phyloP scores from a whole-genome alignment of 2,888 invertebrate genomes.

The Lamproptera curius region DNA sequence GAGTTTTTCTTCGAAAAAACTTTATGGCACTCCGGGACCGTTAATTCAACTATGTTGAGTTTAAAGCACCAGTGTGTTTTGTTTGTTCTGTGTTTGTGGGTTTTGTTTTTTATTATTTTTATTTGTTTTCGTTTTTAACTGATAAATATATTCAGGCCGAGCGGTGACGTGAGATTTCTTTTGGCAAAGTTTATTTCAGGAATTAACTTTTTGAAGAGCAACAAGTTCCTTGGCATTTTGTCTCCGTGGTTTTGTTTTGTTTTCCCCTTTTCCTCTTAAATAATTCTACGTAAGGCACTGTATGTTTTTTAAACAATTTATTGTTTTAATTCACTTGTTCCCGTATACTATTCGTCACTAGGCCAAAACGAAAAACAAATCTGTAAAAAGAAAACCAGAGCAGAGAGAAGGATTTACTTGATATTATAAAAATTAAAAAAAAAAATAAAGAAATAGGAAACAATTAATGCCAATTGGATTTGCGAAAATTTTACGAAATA shows the following conservation, averaged over 20 bases:
- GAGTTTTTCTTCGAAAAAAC: constrained; percentile 53
- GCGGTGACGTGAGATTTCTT: constrained; percentile 66
- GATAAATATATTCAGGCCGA: constrained; percentile 67
- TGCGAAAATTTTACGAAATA: constrained; percentile 6
- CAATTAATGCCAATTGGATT: constrained; percentile 18
- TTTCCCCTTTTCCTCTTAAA: constrained; percentile 51
- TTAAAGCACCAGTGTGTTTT: constrained; percentile 41
- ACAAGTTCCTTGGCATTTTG: constrained; percentile 75
- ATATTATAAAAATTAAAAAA: constrained; percentile 31
- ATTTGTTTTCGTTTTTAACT: constrained; percentile 53
- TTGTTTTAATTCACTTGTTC: constrained; percentile 56
- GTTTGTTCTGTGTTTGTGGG: not conserved
- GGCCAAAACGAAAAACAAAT: constrained; percentile 46
- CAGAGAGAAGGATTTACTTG: constrained; percentile 59
- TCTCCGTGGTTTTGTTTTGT: constrained; percentile 60
- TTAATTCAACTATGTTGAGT: constrained; percentile 63
- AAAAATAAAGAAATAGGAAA: constrained; percentile 21
- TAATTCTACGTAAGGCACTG: constrained; percentile 68
- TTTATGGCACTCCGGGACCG: constrained; percentile 57
- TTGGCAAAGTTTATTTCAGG: constrained; percentile 70
- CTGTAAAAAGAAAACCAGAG: constrained; percentile 67
- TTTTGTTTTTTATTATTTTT: constrained; percentile 10
- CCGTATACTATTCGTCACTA: constrained; percentile 51
- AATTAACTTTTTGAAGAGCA: constrained; percentile 72
- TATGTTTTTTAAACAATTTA: constrained; percentile 35